phyloP scores from a whole-genome alignment of 2,888 invertebrate species.

The Axea sp. region DNA sequence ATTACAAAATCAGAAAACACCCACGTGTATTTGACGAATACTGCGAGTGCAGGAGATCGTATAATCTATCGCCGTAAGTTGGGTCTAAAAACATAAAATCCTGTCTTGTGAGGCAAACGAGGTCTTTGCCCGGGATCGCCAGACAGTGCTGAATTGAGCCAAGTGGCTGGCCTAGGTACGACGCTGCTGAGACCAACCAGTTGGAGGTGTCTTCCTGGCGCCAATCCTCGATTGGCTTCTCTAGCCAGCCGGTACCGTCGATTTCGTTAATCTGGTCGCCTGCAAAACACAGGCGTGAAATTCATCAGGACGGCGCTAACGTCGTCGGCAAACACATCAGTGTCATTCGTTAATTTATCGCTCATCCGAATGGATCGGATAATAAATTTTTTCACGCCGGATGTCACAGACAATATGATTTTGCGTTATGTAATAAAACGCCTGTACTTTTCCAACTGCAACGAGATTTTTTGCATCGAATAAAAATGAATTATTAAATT shows the following conservation, averaged over 20 bases:
- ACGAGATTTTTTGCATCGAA: too few relatives aligned
- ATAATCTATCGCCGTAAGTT: conserved; percentile 72
- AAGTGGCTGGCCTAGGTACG: conserved; percentile 71
- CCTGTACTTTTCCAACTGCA: too few relatives aligned
- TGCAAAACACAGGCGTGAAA: conserved; percentile 41
- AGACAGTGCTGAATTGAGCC: conserved; percentile 73
- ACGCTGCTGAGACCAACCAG: conserved; percentile 79
- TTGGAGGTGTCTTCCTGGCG: conserved; percentile 81
- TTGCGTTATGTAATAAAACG: conserved; percentile 45
- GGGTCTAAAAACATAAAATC: conserved; percentile 74
- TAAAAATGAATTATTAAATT: too few relatives aligned
- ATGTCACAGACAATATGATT: conserved; percentile 49
- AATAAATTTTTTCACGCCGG: conserved; percentile 25
- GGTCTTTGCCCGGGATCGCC: conserved; percentile 72
- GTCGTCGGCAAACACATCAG: conserved; percentile 5
- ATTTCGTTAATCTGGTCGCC: conserved; percentile 70
- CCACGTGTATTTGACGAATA: conserved; percentile 68
- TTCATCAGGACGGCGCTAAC: conserved; percentile 13
- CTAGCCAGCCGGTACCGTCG: conserved; percentile 80
- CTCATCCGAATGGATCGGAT: conserved; percentile 19
- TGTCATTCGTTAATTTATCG: conserved; percentile 1
- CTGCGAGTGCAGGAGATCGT: conserved; percentile 73
- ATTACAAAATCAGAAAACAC: conserved; percentile 57
- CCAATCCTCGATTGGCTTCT: conserved; percentile 81
- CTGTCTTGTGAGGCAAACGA: conserved; percentile 68